Conservation (phyloP, 1,140 invertebrate genomes). For the Drosophila novamexicana region DNA sequence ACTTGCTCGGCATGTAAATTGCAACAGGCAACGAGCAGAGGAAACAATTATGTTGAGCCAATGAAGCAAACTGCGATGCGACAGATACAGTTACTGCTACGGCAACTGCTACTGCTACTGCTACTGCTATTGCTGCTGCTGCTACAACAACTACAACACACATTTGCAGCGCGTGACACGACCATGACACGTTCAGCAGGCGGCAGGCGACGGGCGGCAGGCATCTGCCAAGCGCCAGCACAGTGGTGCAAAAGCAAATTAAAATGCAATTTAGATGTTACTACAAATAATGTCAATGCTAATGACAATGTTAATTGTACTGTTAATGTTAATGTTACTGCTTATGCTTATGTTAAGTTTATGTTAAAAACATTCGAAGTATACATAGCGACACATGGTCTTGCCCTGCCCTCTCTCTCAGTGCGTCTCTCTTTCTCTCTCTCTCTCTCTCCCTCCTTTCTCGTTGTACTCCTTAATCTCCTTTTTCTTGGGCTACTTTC, state of each 20-base stretch:
- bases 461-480: too few relatives aligned
- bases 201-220: constrained; percentile 1
- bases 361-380: background rate
- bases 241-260: background rate
- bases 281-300: too few relatives aligned
- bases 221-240: constrained; percentile 4
- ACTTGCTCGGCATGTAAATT: constrained; percentile 61
- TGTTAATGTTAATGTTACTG: background rate
- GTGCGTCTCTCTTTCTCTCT: background rate
- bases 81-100: constrained; percentile 48
- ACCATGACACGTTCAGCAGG: constrained; percentile 36
- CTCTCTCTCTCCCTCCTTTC: background rate
- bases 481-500: background rate
- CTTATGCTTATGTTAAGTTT: background rate
- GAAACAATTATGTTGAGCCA: constrained; percentile 78
- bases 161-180: constrained; percentile 36
- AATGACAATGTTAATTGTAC: too few relatives aligned
- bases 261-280: background rate
- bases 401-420: background rate
- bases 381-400: too few relatives aligned
- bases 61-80: constrained; percentile 69
- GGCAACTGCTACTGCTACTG: constrained; percentile 13
- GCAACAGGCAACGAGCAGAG: constrained; percentile 42
- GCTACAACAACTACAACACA: background rate
- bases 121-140: constrained; percentile 11